Percentiles rank a stretch among this genome's conserved stretches.
Conservation (phyloP, 2,888 invertebrate genomes). For the Napeogenes inachia region DNA sequence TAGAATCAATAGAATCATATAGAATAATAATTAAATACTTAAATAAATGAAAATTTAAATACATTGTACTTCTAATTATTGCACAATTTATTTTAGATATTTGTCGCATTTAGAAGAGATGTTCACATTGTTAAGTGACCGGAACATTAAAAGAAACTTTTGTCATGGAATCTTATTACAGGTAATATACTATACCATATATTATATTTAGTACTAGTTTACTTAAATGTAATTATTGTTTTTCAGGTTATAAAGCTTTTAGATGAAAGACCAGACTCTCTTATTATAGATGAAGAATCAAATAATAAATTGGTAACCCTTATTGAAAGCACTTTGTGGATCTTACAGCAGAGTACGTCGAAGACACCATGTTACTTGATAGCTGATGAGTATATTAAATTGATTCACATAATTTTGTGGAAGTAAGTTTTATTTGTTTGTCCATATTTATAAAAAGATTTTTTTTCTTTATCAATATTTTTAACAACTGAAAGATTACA, state of each 20-base stretch:
- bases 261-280: constrained; percentile 38
- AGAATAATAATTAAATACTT: too few relatives aligned
- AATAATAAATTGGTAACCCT: constrained; percentile 15
- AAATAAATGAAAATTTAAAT: too few relatives aligned
- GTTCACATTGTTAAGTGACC: constrained; percentile 38
- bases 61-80: too few relatives aligned
- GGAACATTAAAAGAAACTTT: constrained; percentile 69
- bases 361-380: constrained; percentile 47
- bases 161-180: constrained; percentile 83
- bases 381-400: constrained; percentile 51
- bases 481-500: too few relatives aligned
- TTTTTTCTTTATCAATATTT: background rate
- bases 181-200: constrained; percentile 40
- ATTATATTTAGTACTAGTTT: too few relatives aligned
- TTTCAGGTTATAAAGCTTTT: constrained; percentile 57
- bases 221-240: too few relatives aligned
- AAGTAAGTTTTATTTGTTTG: constrained; percentile 36
- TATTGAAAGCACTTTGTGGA: constrained; percentile 35
- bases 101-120: constrained; percentile 43
- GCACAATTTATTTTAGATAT: constrained; percentile 37
- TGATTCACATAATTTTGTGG: constrained; percentile 49
- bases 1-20: too few relatives aligned
- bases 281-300: constrained; percentile 26
- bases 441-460: background rate
- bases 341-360: constrained; percentile 37